Evolutionary conservation across 2,113 vertebrate genomes (phyloP).

Genomic region (Carassius auratus): DNA sequence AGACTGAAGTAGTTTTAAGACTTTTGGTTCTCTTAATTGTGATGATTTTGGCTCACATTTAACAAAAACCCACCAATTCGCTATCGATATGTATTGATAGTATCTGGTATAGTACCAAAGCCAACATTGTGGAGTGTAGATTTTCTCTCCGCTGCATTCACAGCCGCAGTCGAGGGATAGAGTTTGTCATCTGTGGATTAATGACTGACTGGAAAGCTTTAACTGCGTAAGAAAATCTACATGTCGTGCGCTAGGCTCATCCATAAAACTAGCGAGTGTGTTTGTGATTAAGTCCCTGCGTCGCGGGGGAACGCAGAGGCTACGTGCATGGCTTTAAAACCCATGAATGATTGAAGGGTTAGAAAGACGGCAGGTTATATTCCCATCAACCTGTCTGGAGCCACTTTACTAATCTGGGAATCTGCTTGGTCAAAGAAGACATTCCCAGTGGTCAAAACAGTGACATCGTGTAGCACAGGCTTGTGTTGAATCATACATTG

Average conservation of each 20-base stretch:
- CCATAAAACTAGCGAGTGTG: neutral
- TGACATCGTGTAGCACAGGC: neutral
- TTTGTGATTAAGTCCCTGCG: conserved; percentile 17
- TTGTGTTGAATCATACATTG: conserved; percentile 1
- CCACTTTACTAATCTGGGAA: conserved; percentile 7
- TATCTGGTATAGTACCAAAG: too few species aligned
- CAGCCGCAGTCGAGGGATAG: neutral
- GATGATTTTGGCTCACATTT: too few species aligned
- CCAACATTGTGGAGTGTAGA: neutral
- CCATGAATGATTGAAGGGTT: conserved; percentile 21
- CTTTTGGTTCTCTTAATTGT: too few species aligned
- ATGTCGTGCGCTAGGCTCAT: neutral
- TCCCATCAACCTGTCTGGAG: conserved; percentile 1
- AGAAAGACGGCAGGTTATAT: neutral
- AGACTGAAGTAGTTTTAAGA: too few species aligned
- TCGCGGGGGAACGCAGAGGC: neutral
- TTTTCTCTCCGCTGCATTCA: neutral
- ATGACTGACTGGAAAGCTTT: conserved; percentile 4
- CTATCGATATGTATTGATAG: too few species aligned
- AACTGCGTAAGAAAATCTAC: neutral
- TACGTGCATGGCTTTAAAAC: conserved; percentile 14
- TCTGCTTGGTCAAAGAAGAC: neutral
- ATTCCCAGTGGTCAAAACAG: neutral
- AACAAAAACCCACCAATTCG: too few species aligned
- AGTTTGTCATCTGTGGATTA: conserved; percentile 32